phyloP scores from a whole-genome alignment of 2,888 invertebrate species.

The Luperina nickerlii region DNA sequence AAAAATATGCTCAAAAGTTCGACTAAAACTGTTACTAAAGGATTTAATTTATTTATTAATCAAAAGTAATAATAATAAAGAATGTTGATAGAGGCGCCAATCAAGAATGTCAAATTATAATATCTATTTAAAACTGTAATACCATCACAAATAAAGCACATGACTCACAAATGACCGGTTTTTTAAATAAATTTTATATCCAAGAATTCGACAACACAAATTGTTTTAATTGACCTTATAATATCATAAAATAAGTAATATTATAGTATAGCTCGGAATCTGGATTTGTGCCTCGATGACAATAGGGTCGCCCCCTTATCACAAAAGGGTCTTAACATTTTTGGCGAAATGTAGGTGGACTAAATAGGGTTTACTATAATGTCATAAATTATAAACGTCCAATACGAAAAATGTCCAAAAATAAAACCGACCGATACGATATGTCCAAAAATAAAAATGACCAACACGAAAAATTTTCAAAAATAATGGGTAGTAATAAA shows the following conservation, averaged over 20 bases:
- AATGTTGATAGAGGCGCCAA: constrained; percentile 32
- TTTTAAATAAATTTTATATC: constrained; percentile 4
- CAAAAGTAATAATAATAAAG: background rate
- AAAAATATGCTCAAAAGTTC: background rate
- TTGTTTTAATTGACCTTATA: background rate
- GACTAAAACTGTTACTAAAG: background rate
- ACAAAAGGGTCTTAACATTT: background rate
- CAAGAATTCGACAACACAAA: background rate
- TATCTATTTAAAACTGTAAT: constrained; percentile 14
- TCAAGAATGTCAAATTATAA: background rate
- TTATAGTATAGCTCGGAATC: too few species aligned
- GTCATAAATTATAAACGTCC: too few species aligned
- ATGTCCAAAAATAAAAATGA: too few species aligned
- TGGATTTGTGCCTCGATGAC: background rate
- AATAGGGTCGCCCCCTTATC: background rate
- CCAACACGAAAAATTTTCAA: too few species aligned
- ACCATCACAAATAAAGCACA: background rate
- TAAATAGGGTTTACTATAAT: too few species aligned
- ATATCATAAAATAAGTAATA: background rate
- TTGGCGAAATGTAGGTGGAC: background rate
- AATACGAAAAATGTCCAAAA: too few species aligned
- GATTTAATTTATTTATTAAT: background rate
- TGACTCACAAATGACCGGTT: background rate
- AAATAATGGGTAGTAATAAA: too few species aligned
- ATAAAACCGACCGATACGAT: too few species aligned